A percentile compares a stretch with the other conserved stretches of the same genome.
phyloP scores from a whole-genome alignment of 2,888 invertebrate genomes.

The Ellobium chinense region DNA sequence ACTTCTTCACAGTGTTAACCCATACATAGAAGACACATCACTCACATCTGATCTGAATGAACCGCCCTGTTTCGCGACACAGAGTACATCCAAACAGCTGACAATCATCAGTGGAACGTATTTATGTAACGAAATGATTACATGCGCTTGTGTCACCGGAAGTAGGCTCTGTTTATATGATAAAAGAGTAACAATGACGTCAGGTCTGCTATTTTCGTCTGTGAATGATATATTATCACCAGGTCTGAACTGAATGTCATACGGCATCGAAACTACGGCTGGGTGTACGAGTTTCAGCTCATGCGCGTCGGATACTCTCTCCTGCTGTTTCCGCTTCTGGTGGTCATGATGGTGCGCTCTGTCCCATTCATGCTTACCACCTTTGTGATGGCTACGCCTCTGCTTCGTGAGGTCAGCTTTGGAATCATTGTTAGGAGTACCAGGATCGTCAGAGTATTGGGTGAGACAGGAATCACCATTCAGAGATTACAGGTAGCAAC shows the following conservation, averaged over 20 bases:
- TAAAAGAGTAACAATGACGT: too few relatives aligned
- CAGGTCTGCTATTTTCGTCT: too few relatives aligned
- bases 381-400: constrained; percentile 6
- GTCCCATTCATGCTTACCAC: background rate
- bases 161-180: too few relatives aligned
- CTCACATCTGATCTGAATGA: too few relatives aligned
- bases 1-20: too few relatives aligned
- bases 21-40: too few relatives aligned
- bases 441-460: background rate
- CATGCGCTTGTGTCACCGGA: too few relatives aligned
- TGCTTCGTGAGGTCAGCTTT: background rate
- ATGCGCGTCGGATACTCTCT: constrained; percentile 4
- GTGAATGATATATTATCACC: too few relatives aligned
- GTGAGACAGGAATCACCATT: background rate
- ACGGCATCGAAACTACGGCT: background rate
- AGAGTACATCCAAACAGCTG: too few relatives aligned
- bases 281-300: background rate
- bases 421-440: background rate
- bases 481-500: constrained; percentile 14
- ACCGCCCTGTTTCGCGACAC: too few relatives aligned
- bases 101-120: too few relatives aligned
- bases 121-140: too few relatives aligned
- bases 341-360: background rate
- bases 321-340: constrained; percentile 5
- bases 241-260: constrained; percentile 7